Conservation (phyloP, 2,888 invertebrate species). For the Polymixis lichenea region DNA sequence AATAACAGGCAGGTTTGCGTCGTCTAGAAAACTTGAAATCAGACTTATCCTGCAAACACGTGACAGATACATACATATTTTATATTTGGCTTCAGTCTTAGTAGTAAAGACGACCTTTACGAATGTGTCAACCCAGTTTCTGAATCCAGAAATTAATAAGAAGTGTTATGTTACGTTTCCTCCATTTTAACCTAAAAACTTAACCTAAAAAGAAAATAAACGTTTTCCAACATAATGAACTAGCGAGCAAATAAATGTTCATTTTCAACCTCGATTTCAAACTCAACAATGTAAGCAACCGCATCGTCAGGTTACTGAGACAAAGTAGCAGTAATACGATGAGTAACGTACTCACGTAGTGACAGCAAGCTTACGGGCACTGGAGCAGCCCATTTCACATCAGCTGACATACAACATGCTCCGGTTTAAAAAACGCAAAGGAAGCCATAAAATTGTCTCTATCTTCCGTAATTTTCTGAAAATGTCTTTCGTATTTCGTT, state of each 20-base stretch:
- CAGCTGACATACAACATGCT: conserved; percentile 36
- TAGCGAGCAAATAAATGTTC: background rate
- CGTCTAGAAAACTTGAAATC: background rate
- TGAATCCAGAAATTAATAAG: background rate
- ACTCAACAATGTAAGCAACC: background rate
- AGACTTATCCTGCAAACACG: no score
- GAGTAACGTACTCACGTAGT: conserved; percentile 26
- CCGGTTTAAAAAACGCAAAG: conserved; percentile 3
- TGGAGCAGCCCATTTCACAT: conserved; percentile 9
- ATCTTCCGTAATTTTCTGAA: background rate
- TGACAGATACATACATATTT: no score
- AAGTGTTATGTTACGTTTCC: background rate
- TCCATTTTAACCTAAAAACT: background rate
- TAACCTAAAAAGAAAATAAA: background rate
- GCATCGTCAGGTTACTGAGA: background rate
- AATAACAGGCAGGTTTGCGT: background rate
- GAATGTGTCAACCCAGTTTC: background rate
- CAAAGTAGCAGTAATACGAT: conserved; percentile 17
- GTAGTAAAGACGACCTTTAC: background rate
- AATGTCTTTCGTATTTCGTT: background rate
- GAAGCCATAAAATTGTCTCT: background rate
- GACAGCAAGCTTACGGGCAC: conserved; percentile 11
- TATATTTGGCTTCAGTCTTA: background rate
- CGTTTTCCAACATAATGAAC: background rate
- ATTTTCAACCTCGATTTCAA: background rate